phyloP scores from a whole-genome alignment of 1,140 invertebrate genomes.

The Augochlora pura region DNA sequence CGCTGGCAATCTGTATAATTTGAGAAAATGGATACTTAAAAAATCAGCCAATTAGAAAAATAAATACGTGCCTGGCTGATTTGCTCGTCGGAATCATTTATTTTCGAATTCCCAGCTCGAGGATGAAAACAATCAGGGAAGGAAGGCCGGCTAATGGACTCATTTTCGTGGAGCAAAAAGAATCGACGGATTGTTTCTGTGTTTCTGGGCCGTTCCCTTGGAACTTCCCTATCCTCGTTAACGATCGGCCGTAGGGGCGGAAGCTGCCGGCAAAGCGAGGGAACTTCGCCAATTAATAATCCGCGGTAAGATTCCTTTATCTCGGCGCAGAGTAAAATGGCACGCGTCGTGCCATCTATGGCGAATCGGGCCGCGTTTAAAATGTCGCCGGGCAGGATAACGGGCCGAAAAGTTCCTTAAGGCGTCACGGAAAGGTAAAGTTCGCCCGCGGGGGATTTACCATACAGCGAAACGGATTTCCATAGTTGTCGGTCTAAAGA shows the following conservation, averaged over 20 bases:
- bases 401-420: conserved; percentile 33
- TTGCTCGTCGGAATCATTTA: neutral
- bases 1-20: neutral
- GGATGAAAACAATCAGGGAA: neutral
- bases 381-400: conserved; percentile 15
- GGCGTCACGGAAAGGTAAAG: conserved; percentile 18
- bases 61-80: neutral
- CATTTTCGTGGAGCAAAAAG: neutral
- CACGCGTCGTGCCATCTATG: conserved; percentile 34
- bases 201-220: neutral
- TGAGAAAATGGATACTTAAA: neutral
- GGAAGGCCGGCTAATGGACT: neutral
- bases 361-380: conserved; percentile 20
- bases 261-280: conserved; percentile 34
- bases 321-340: conserved; percentile 31
- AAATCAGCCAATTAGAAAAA: neutral
- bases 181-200: neutral
- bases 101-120: neutral
- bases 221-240: conserved; percentile 13
- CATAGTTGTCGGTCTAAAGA: neutral
- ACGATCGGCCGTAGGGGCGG: conserved; percentile 27
- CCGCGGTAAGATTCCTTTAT: conserved; percentile 32
- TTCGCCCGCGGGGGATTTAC: conserved; percentile 37
- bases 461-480: conserved; percentile 13
- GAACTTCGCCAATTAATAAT: conserved; percentile 60